Percentiles rank a stretch among this genome's conserved stretches.
Evolutionary conservation across 2,113 vertebrate genomes (phyloP).

Genomic region (Corythornis vintsioides): DNA sequence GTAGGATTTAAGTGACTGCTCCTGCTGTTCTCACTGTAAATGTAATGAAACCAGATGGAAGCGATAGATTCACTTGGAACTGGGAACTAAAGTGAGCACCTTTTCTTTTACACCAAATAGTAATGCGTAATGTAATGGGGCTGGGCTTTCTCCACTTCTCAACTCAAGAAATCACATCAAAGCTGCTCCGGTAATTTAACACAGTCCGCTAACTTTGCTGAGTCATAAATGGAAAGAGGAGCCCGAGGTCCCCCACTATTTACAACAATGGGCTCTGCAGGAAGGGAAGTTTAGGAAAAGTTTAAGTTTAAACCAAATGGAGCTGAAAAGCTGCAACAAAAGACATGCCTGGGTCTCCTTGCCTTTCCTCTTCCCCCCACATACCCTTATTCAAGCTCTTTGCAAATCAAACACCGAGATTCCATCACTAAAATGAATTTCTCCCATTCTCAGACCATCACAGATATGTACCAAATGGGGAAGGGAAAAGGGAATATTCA

Average conservation of each 20-base stretch:
- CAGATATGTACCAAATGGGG: neutral
- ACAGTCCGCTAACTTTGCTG: slow-evolving; percentile 40
- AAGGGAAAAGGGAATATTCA: neutral
- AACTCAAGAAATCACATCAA: slow-evolving; percentile 50
- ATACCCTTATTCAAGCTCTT: neutral
- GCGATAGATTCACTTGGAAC: neutral
- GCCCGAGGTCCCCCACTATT: neutral
- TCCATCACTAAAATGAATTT: neutral
- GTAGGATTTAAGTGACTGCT: neutral
- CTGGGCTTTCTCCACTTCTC: neutral
- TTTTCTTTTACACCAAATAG: slow-evolving; percentile 17
- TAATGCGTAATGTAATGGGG: neutral
- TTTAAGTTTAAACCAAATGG: neutral
- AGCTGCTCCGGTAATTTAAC: slow-evolving; percentile 45
- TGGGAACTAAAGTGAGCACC: neutral
- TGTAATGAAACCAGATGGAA: neutral
- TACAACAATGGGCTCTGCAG: neutral
- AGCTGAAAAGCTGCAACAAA: neutral
- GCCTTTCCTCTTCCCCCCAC: neutral
- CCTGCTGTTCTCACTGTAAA: neutral
- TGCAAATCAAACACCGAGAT: neutral
- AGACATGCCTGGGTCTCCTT: neutral
- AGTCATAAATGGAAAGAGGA: slow-evolving; percentile 28
- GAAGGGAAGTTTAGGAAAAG: neutral
- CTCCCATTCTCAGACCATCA: neutral